These are phyloP conservation scores for Lasaia peninsularis DNA, from an alignment of 1,140 invertebrate genomes.

Conservation along the genomic window DNA sequence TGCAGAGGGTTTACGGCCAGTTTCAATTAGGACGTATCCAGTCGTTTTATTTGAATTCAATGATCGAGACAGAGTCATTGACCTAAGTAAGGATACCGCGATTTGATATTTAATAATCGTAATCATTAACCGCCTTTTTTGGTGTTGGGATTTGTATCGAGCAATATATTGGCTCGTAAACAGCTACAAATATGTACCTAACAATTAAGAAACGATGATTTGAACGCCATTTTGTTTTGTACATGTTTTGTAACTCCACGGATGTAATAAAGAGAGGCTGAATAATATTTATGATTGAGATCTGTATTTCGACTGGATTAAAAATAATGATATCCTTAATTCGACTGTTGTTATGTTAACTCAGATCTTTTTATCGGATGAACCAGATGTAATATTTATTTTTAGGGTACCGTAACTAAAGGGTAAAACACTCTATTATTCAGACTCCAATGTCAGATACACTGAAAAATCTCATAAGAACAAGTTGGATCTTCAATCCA, in stretches of 20 bases:
- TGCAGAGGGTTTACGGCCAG: conserved; percentile 1
- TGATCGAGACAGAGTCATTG: conserved; percentile 42
- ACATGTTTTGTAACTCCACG: neutral
- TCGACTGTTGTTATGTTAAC: no score
- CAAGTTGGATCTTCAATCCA: no score
- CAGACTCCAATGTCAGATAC: no score
- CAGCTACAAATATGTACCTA: conserved; percentile 36
- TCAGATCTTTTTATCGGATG: no score
- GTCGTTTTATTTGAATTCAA: conserved; percentile 36
- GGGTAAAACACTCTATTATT: no score
- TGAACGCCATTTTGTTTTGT: conserved; percentile 8
- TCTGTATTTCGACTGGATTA: no score
- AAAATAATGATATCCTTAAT: no score
- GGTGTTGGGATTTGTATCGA: conserved; percentile 43
- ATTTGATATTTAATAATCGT: conserved; percentile 55
- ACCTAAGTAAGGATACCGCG: conserved; percentile 37
- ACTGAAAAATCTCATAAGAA: no score
- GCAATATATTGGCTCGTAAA: conserved; percentile 43
- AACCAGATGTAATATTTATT: no score
- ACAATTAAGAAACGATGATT: conserved; percentile 28
- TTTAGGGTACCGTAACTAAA: no score
- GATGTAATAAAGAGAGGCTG: neutral
- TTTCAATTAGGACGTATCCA: neutral
- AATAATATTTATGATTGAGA: neutral
- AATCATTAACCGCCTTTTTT: conserved; percentile 57